Conservation (phyloP, 1,140 invertebrate genomes). For the Drosophila ironensis region DNA sequence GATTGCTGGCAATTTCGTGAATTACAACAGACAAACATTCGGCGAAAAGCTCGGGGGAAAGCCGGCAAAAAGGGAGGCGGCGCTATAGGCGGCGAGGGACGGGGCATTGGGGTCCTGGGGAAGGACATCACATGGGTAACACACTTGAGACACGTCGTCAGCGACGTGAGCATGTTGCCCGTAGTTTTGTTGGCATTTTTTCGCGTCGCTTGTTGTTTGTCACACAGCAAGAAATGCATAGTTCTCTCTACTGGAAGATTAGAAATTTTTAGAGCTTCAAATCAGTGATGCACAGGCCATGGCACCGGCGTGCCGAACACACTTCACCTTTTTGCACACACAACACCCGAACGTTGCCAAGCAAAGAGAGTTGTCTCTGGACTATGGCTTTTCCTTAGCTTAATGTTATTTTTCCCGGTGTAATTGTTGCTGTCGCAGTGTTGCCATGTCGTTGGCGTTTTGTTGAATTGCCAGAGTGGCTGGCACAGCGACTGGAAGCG, state of each 20-base stretch:
- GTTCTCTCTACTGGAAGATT: no score
- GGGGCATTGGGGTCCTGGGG: no score
- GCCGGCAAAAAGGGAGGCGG: not conserved
- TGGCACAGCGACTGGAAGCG: no score
- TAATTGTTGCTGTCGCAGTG: constrained; percentile 24
- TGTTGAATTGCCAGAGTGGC: constrained; percentile 34
- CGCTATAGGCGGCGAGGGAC: not conserved
- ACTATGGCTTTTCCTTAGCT: not conserved
- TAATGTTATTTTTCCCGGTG: constrained; percentile 1
- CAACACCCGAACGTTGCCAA: no score
- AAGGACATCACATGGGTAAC: constrained; percentile 7
- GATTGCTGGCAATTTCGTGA: constrained; percentile 76
- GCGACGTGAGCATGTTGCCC: constrained; percentile 61
- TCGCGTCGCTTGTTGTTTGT: not conserved
- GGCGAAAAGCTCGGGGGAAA: not conserved
- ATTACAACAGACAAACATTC: constrained; percentile 57
- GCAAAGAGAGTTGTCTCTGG: no score
- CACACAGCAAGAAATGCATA: no score
- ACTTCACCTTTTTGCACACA: no score
- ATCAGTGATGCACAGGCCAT: no score
- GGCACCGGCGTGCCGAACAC: no score
- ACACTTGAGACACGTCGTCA: constrained; percentile 64
- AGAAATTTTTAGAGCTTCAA: no score
- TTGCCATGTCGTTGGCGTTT: constrained; percentile 48
- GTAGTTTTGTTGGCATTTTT: constrained; percentile 10